Evolutionary conservation across 2,888 invertebrate species (phyloP).

Genomic region (Cerastis rubricosa): DNA sequence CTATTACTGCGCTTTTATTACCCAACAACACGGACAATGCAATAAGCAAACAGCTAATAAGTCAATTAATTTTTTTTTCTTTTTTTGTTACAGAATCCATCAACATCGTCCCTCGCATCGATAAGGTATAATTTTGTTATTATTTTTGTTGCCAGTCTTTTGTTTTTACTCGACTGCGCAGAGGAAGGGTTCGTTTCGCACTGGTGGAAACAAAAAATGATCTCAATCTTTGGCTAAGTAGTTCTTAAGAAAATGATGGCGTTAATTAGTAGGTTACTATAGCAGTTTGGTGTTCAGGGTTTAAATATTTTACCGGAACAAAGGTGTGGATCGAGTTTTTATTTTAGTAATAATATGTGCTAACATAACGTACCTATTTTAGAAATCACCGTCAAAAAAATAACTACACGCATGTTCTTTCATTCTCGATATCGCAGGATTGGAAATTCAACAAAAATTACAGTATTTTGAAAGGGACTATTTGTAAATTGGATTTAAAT

Average conservation of each 20-base stretch:
- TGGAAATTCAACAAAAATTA: too few relatives aligned
- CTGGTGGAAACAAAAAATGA: slow-evolving; percentile 40
- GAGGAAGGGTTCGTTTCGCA: slow-evolving; percentile 47
- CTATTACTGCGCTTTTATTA: slow-evolving; percentile 25
- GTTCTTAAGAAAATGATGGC: slow-evolving; percentile 25
- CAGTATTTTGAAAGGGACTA: too few relatives aligned
- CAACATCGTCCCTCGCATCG: slow-evolving; percentile 35
- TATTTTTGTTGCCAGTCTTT: slow-evolving; percentile 54
- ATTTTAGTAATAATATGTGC: neutral
- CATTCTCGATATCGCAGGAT: too few relatives aligned
- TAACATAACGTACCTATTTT: too few relatives aligned
- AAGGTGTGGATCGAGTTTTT: neutral
- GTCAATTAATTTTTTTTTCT: slow-evolving; percentile 55
- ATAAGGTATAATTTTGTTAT: slow-evolving; percentile 66
- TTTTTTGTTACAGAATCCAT: slow-evolving; percentile 64
- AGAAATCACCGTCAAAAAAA: too few relatives aligned
- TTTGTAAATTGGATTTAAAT: too few relatives aligned
- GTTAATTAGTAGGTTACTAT: slow-evolving; percentile 27
- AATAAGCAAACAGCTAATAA: slow-evolving; percentile 34
- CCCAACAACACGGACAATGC: slow-evolving; percentile 33
- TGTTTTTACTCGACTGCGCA: slow-evolving; percentile 59
- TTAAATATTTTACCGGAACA: neutral
- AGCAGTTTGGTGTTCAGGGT: neutral
- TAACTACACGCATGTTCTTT: too few relatives aligned
- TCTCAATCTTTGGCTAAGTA: slow-evolving; percentile 22